Evolutionary conservation across 1,140 invertebrate species (phyloP).

Genomic region (Anoplolepis gracilipes): DNA sequence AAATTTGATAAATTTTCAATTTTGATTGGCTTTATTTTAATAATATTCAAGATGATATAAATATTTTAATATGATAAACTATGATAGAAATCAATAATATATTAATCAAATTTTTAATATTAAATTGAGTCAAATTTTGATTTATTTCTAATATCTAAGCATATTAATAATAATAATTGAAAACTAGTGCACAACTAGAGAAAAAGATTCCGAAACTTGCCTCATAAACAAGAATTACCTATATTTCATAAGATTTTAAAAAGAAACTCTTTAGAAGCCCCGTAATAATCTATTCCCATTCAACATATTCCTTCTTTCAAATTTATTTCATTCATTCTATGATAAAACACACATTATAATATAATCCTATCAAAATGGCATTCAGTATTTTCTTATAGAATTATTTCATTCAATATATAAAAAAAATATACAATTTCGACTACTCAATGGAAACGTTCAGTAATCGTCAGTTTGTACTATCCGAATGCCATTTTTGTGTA

Average conservation of each 20-base stretch:
- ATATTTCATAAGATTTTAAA: conserved; percentile 13
- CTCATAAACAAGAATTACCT: conserved; percentile 56
- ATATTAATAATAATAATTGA: conserved; percentile 12
- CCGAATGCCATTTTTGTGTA: conserved; percentile 86
- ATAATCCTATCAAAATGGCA: conserved; percentile 85
- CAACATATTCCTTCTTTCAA: conserved; percentile 53
- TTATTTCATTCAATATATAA: conserved; percentile 84
- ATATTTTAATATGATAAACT: neutral
- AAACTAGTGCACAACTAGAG: conserved; percentile 44
- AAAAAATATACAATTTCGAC: conserved; percentile 87
- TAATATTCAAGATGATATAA: neutral
- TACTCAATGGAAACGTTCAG: conserved; percentile 83
- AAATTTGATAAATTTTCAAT: neutral
- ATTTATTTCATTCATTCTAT: conserved; percentile 74
- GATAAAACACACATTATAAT: conserved; percentile 82
- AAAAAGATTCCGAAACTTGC: conserved; percentile 50
- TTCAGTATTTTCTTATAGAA: conserved; percentile 84
- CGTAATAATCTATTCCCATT: conserved; percentile 76
- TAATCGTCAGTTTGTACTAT: conserved; percentile 85
- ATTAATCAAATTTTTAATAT: neutral
- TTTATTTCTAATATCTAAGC: neutral
- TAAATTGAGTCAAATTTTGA: conserved; percentile 3
- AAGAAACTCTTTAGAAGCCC: conserved; percentile 80
- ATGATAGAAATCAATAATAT: neutral
- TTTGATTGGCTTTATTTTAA: conserved; percentile 8